These are phyloP conservation scores for Callinectes sapidus DNA, from an alignment of 2,888 invertebrate genomes.

Conservation along the genomic window DNA sequence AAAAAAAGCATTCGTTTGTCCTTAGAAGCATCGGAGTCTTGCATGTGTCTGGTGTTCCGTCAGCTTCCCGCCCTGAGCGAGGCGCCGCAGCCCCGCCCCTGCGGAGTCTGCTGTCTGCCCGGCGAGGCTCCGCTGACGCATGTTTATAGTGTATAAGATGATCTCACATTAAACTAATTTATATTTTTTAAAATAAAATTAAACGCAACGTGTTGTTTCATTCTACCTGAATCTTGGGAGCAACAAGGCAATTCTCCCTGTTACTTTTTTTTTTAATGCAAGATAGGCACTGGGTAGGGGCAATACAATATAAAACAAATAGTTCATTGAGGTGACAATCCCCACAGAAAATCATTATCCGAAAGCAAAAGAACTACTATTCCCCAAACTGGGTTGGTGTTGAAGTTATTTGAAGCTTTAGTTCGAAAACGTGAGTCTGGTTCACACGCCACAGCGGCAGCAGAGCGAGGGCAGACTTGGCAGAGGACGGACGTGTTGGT, in stretches of 20 bases:
- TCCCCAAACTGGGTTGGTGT: too few relatives aligned
- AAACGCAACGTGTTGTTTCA: background rate
- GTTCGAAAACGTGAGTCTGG: background rate
- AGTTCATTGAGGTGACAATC: too few relatives aligned
- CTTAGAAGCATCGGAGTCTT: conserved; percentile 4
- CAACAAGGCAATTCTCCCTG: background rate
- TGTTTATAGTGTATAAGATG: conserved; percentile 38
- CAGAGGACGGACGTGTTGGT: background rate
- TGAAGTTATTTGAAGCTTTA: background rate
- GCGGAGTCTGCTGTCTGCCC: background rate
- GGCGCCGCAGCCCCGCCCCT: background rate
- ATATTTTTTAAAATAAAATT: conserved; percentile 52
- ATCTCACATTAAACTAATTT: conserved; percentile 52
- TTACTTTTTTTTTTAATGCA: background rate
- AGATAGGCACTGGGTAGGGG: too few relatives aligned
- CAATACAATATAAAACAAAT: background rate
- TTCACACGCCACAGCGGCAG: background rate
- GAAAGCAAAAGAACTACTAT: too few relatives aligned
- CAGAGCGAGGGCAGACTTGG: background rate
- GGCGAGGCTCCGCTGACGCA: background rate
- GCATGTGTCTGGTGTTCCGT: conserved; percentile 31
- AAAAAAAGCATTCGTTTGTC: background rate
- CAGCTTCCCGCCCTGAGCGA: conserved; percentile 3
- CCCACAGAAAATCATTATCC: too few relatives aligned
- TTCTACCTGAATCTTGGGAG: background rate